These are phyloP conservation scores for Ictidomys tridecemlineatus DNA, from an alignment of 2,113 vertebrate species.

Conservation along the genomic window DNA sequence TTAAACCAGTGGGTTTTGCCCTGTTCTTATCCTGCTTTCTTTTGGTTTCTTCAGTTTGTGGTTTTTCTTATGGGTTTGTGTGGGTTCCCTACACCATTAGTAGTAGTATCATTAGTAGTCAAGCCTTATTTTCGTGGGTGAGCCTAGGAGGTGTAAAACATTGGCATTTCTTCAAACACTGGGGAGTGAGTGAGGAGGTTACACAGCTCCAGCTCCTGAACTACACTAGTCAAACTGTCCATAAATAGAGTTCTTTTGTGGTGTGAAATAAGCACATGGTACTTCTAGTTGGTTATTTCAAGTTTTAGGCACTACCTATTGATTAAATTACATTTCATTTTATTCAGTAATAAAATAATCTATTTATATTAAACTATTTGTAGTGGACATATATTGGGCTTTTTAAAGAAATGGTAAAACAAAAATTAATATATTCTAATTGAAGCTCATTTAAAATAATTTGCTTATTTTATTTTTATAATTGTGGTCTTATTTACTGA, in stretches of 20 bases:
- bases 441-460: background rate
- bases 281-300: background rate
- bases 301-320: background rate
- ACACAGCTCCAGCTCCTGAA: no score
- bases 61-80: background rate
- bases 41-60: background rate
- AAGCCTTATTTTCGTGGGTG: background rate
- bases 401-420: background rate
- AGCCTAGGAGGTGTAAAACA: background rate
- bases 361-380: constrained; percentile 5
- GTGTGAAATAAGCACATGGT: background rate
- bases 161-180: background rate
- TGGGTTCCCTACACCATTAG: background rate
- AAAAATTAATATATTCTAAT: background rate
- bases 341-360: background rate
- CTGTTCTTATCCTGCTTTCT: background rate
- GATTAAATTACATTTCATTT: constrained; percentile 28
- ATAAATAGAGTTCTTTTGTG: background rate
- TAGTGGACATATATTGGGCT: background rate
- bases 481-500: background rate
- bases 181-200: background rate
- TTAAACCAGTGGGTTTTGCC: background rate
- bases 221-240: background rate
- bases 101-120: background rate
- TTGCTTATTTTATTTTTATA: background rate